These are phyloP conservation scores for Heliornis fulica DNA, from an alignment of 2,113 vertebrate species.

Conservation along the genomic window DNA sequence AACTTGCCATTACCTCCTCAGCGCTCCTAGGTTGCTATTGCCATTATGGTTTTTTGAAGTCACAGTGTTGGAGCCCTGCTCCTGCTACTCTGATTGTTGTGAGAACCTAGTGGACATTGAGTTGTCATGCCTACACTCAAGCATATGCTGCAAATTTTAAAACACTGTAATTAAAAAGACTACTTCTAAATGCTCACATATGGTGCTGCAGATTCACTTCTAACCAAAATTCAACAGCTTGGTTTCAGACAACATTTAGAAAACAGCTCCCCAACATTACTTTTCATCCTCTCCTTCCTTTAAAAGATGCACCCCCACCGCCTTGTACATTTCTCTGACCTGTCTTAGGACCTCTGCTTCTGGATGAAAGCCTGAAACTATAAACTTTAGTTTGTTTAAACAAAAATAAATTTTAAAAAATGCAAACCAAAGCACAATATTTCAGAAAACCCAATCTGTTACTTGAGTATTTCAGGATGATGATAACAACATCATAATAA, in stretches of 20 bases:
- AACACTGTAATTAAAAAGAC: slow-evolving; percentile 1
- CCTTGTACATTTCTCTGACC: neutral
- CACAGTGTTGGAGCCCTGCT: neutral
- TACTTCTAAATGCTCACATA: neutral
- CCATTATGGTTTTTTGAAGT: too few species aligned
- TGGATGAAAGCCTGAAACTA: neutral
- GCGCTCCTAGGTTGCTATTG: neutral
- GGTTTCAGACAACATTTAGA: too few species aligned
- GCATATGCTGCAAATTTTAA: neutral
- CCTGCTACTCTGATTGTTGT: neutral
- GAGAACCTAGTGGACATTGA: neutral
- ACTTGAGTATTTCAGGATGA: neutral
- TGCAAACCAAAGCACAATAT: neutral
- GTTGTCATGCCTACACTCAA: neutral
- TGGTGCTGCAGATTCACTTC: neutral
- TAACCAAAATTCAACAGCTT: neutral
- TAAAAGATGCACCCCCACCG: accelerated
- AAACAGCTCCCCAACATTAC: neutral
- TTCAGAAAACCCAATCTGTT: neutral
- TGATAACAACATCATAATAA: accelerated
- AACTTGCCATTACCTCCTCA: neutral
- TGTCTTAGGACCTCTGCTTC: neutral
- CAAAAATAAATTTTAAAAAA: neutral
- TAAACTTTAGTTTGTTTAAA: neutral
- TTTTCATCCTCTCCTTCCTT: neutral